These are phyloP conservation scores for Jaculus jaculus DNA, from an alignment of 2,113 vertebrate species.

Conservation along the genomic window DNA sequence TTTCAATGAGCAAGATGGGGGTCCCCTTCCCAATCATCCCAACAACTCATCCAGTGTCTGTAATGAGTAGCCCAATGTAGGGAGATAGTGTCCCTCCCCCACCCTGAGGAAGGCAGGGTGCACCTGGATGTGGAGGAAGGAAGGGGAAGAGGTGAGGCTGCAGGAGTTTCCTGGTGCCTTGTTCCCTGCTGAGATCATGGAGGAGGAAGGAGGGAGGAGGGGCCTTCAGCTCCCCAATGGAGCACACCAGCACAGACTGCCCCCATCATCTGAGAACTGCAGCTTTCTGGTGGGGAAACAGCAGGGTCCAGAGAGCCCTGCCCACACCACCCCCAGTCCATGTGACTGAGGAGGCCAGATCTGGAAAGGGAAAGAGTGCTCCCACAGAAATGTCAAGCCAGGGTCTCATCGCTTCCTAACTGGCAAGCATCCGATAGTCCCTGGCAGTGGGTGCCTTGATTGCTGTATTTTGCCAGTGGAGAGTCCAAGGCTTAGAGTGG, in stretches of 20 bases:
- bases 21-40: neutral
- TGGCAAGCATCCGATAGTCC: fast-evolving
- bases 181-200: conserved; percentile 62
- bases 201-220: conserved; percentile 61
- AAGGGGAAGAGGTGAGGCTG: conserved; percentile 78
- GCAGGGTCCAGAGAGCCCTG: neutral
- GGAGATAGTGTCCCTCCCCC: neutral
- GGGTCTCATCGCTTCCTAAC: neutral
- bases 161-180: conserved; percentile 75
- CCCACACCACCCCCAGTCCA: neutral
- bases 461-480: neutral
- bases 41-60: neutral
- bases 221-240: neutral
- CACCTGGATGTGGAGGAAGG: conserved; percentile 80
- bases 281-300: neutral
- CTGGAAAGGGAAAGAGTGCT: neutral
- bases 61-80: neutral
- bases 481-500: neutral
- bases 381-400: neutral
- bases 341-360: neutral
- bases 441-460: neutral
- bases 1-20: neutral
- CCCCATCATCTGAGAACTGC: neutral
- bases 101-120: conserved; percentile 66
- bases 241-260: neutral